These are phyloP conservation scores for Pelobates fuscus DNA, from an alignment of 2,113 vertebrate genomes.

Conservation along the genomic window DNA sequence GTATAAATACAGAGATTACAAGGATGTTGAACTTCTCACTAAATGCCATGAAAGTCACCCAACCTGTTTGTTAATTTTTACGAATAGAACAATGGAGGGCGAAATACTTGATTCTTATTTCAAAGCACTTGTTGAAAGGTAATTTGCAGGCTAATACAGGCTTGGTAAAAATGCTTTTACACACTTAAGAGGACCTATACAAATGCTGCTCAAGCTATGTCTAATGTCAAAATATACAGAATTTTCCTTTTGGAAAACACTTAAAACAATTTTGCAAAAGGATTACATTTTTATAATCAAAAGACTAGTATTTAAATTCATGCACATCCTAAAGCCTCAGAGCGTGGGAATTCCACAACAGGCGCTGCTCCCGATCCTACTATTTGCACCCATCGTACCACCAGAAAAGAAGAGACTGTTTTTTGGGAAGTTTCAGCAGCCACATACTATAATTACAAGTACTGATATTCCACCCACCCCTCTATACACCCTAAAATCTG, in stretches of 20 bases:
- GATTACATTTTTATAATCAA: too few species aligned
- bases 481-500: too few species aligned
- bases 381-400: too few species aligned
- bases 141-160: slow-evolving; percentile 27
- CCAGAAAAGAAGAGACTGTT: too few species aligned
- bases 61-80: slow-evolving; percentile 26
- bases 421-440: too few species aligned
- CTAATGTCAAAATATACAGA: slow-evolving; percentile 17
- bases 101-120: slow-evolving; percentile 13
- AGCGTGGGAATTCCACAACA: too few species aligned
- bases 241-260: slow-evolving; percentile 33
- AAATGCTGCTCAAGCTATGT: slow-evolving; percentile 18
- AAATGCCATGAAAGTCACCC: slow-evolving; percentile 6
- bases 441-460: too few species aligned
- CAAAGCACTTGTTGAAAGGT: slow-evolving; percentile 21
- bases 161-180: slow-evolving; percentile 22
- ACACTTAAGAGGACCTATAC: slow-evolving; percentile 17
- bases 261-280: too few species aligned
- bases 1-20: background rate
- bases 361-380: too few species aligned
- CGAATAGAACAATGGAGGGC: slow-evolving; percentile 15
- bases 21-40: background rate
- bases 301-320: too few species aligned
- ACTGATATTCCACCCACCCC: too few species aligned
- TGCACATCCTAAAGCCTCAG: too few species aligned